Conservation (phyloP, 2,113 vertebrate genomes). For the Chauna torquata region DNA sequence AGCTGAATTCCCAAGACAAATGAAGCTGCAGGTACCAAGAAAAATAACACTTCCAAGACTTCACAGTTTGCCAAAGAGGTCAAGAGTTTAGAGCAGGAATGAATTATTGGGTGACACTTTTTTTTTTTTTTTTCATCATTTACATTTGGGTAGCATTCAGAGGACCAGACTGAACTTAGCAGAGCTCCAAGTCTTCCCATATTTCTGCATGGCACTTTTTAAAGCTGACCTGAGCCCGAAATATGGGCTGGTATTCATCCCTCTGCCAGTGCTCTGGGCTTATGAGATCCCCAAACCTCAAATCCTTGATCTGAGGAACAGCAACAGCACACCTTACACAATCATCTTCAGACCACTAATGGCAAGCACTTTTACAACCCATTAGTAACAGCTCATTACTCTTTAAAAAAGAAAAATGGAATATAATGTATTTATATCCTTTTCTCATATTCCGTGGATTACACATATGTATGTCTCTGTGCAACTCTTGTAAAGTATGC, state of each 20-base stretch:
- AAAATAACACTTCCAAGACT: not conserved
- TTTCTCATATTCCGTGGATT: not conserved
- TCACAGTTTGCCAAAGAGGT: not conserved
- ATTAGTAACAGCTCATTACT: not conserved
- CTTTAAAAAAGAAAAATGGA: not conserved
- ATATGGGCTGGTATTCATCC: not conserved
- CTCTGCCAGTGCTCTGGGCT: not conserved
- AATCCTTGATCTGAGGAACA: not conserved
- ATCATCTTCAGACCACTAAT: not conserved
- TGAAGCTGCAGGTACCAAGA: not conserved
- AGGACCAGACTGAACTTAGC: not conserved
- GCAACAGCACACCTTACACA: not conserved
- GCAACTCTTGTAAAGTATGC: not conserved
- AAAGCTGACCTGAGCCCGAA: not conserved
- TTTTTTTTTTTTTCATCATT: not conserved
- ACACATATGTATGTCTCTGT: not conserved
- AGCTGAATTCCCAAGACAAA: not conserved
- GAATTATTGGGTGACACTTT: not conserved
- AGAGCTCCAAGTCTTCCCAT: not conserved
- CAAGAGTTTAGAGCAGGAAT: not conserved
- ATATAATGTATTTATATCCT: not conserved
- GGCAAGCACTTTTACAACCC: not conserved
- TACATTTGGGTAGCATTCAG: not conserved
- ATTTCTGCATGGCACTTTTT: not conserved
- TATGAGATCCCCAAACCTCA: not conserved